Evolutionary conservation across 2,888 invertebrate genomes (phyloP).

Genomic region (Zhuqinia jingwanae): DNA sequence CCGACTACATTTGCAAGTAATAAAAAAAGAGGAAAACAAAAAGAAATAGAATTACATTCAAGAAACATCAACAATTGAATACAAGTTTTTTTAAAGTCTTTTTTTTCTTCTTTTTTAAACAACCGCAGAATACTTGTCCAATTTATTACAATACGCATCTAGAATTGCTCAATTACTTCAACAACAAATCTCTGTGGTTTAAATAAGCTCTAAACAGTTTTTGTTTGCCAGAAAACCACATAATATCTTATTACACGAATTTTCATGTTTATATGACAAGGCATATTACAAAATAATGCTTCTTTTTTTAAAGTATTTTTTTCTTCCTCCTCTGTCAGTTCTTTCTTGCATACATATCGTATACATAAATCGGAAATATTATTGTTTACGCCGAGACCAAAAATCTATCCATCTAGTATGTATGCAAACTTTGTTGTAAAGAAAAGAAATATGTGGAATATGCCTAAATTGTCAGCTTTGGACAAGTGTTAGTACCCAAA

Average conservation of each 20-base stretch:
- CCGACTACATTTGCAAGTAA: constrained; percentile 85
- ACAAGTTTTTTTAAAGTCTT: background rate
- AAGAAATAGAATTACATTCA: background rate
- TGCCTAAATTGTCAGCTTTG: constrained; percentile 48
- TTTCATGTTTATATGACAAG: too few relatives aligned
- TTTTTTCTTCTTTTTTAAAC: background rate
- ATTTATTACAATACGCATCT: constrained; percentile 41
- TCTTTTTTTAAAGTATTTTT: too few relatives aligned
- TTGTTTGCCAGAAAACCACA: background rate
- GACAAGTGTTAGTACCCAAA: constrained; percentile 33
- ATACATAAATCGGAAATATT: too few relatives aligned
- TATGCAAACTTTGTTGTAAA: too few relatives aligned
- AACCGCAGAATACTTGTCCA: constrained; percentile 57
- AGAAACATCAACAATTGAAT: constrained; percentile 17
- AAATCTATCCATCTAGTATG: too few relatives aligned
- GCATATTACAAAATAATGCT: too few relatives aligned
- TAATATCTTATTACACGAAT: too few relatives aligned
- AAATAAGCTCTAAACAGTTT: constrained; percentile 30
- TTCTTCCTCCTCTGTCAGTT: too few relatives aligned
- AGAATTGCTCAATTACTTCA: constrained; percentile 56
- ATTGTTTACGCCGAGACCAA: too few relatives aligned
- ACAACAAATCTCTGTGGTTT: constrained; percentile 35
- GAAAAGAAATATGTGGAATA: constrained; percentile 37
- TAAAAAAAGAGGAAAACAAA: constrained; percentile 73
- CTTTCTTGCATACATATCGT: too few relatives aligned